Conservation (phyloP, 2,797 vertebrate species). For the Neostethus bicornis region DNA sequence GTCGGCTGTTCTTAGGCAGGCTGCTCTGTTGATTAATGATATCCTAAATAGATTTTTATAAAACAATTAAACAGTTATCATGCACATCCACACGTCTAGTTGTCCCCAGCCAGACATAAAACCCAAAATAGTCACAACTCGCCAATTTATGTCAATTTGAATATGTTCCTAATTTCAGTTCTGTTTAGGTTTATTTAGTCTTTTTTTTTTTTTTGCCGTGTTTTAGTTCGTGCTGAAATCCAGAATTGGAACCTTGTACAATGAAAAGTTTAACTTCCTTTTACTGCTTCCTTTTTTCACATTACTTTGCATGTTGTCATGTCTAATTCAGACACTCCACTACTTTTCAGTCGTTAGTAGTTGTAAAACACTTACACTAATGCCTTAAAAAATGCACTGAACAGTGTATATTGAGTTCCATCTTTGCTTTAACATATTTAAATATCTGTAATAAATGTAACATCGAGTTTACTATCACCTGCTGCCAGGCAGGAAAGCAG, state of each 20-base stretch:
- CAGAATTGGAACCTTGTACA: background rate
- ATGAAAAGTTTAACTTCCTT: constrained; percentile 57
- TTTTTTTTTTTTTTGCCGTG: constrained; percentile 43
- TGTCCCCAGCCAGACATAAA: background rate
- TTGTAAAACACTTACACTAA: constrained; percentile 17
- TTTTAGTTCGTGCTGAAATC: constrained; percentile 9
- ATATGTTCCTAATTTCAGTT: constrained; percentile 35
- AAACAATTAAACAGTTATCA: background rate
- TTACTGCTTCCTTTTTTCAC: constrained; percentile 49
- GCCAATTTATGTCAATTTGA: constrained; percentile 46
- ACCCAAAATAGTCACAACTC: background rate
- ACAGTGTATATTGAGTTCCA: background rate
- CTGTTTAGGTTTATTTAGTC: constrained; percentile 38
- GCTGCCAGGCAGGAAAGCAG: constrained; percentile 48
- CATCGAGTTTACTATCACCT: constrained; percentile 35
- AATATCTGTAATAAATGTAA: constrained; percentile 9
- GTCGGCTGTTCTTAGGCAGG: background rate
- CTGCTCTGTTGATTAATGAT: background rate
- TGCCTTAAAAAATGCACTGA: background rate
- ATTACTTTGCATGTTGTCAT: constrained; percentile 42
- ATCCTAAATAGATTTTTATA: background rate
- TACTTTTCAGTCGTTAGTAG: constrained; percentile 41
- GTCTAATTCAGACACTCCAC: constrained; percentile 22
- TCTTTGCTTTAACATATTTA: background rate
- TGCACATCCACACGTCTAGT: background rate